Conservation (phyloP, 2,113 vertebrate species). For the Odobenus rosmarus region DNA sequence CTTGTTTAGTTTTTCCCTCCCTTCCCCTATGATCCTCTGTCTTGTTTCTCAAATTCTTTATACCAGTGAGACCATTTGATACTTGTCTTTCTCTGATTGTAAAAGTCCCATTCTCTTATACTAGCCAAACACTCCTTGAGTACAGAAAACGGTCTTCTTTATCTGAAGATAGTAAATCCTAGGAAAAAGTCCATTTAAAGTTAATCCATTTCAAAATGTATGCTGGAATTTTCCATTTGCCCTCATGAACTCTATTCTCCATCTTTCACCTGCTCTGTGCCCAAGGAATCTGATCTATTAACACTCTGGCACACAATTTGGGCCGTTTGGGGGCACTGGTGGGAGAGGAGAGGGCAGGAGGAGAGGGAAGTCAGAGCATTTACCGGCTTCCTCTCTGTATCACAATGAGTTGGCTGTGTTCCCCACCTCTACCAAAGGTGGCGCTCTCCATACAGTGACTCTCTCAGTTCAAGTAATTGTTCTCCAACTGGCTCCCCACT, state of each 20-base stretch:
- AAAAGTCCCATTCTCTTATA: not conserved
- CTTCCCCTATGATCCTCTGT: too few species aligned
- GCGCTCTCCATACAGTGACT: not conserved
- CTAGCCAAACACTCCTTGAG: not conserved
- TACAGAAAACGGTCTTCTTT: not conserved
- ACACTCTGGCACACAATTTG: not conserved
- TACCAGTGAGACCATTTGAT: too few species aligned
- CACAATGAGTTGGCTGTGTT: not conserved
- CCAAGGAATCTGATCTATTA: not conserved
- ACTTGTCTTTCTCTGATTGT: not conserved
- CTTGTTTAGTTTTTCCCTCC: too few species aligned
- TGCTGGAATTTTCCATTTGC: not conserved
- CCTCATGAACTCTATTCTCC: not conserved
- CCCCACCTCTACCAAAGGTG: not conserved
- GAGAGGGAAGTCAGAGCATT: not conserved
- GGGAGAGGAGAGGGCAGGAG: not conserved
- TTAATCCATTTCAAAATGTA: not conserved
- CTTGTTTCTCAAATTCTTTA: too few species aligned
- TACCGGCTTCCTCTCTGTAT: not conserved
- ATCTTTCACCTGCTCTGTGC: not conserved
- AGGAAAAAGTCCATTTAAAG: not conserved
- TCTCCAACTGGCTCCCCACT: not conserved
- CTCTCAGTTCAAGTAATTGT: not conserved
- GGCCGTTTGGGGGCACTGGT: not conserved
- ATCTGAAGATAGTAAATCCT: not conserved